Conservation (phyloP, 1,140 invertebrate species). For the Cherax destructor region DNA sequence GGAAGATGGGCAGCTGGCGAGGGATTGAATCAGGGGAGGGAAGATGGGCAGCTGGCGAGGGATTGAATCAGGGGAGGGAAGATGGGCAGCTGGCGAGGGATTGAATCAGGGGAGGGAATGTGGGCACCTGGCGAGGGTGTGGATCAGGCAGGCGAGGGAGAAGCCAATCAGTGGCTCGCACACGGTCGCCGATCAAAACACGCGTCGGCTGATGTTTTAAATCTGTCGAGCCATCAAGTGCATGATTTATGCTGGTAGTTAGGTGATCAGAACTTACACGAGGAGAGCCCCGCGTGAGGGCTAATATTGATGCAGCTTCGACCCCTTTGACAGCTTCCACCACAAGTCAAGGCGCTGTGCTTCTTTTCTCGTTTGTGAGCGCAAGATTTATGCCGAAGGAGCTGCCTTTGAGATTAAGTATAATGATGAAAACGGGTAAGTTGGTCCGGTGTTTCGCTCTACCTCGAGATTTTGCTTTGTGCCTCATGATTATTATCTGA, state of each 20-base stretch:
- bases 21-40: too few species aligned
- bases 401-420: neutral
- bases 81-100: too few species aligned
- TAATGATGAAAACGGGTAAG: neutral
- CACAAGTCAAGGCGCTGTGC: neutral
- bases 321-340: neutral
- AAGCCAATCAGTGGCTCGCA: conserved; percentile 1
- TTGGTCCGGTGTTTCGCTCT: neutral
- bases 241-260: conserved; percentile 25
- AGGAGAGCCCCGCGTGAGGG: neutral
- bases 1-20: too few species aligned
- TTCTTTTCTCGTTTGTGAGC: conserved; percentile 35
- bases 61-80: too few species aligned
- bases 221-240: conserved; percentile 14
- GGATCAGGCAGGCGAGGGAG: neutral
- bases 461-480: too few species aligned
- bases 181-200: conserved; percentile 20
- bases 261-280: conserved; percentile 16
- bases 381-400: conserved; percentile 34
- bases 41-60: too few species aligned
- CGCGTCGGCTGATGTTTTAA: conserved; percentile 8
- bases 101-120: too few species aligned
- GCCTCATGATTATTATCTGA: too few species aligned
- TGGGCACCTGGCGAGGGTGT: neutral
- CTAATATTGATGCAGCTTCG: neutral